Percentiles rank a stretch among this genome's conserved stretches.
Conservation (phyloP, 2,888 invertebrate genomes). For the Schizaphis graminum region DNA sequence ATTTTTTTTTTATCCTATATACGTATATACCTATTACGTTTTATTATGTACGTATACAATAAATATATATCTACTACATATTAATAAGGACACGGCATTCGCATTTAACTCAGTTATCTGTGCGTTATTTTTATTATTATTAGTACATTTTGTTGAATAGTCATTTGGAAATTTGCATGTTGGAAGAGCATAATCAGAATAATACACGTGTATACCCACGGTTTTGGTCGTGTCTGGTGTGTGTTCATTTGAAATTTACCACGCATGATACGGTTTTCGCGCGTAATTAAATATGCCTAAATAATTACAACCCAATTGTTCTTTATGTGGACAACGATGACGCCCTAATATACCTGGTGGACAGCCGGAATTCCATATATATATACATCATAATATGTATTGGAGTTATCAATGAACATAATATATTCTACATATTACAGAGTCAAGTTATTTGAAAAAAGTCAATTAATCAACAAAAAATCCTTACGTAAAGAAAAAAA, state of each 20-base stretch:
- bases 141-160: neutral
- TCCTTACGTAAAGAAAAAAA: neutral
- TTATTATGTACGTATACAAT: neutral
- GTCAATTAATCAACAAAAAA: neutral
- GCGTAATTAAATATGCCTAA: neutral
- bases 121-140: neutral
- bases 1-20: neutral
- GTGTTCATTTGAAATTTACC: neutral
- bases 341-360: neutral
- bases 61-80: neutral
- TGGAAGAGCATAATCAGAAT: constrained; percentile 3
- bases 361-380: neutral
- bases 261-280: neutral
- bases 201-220: neutral
- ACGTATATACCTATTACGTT: neutral
- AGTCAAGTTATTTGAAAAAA: neutral
- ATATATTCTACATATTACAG: neutral
- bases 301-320: constrained; percentile 12
- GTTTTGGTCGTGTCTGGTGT: neutral
- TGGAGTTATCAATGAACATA: neutral
- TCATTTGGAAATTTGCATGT: neutral
- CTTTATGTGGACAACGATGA: neutral
- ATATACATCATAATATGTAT: neutral
- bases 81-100: constrained; percentile 1
- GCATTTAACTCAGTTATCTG: constrained; percentile 5